Percentiles rank a stretch among this genome's conserved stretches.
phyloP scores from a whole-genome alignment of 2,797 vertebrate species.

The Nothura maculosa region DNA sequence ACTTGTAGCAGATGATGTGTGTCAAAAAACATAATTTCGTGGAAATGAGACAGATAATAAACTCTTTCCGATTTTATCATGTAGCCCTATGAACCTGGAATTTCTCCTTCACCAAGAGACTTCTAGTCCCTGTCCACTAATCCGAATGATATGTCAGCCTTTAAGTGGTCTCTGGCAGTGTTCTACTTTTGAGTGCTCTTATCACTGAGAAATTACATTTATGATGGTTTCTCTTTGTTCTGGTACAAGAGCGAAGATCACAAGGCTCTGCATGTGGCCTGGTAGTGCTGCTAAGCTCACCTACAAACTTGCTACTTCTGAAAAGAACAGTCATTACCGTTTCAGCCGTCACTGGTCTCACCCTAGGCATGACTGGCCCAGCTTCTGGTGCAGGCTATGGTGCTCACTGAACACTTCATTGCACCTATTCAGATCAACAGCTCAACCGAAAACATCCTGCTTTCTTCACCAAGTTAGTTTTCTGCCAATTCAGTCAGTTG shows the following conservation, averaged over 20 bases:
- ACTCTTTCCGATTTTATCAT: not conserved
- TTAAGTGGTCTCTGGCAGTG: not conserved
- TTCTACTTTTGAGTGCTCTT: not conserved
- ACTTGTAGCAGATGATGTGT: not conserved
- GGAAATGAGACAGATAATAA: not conserved
- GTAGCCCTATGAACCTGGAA: not conserved
- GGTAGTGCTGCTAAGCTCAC: not conserved
- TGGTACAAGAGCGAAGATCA: not conserved
- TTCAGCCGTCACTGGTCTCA: not conserved
- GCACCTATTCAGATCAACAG: not conserved
- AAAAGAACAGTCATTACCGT: not conserved
- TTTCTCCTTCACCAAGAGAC: not conserved
- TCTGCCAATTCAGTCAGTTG: not conserved
- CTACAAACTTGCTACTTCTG: not conserved
- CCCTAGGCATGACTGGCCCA: not conserved
- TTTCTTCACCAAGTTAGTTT: not conserved
- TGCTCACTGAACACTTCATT: not conserved
- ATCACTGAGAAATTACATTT: not conserved
- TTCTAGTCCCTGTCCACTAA: not conserved
- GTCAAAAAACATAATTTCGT: conserved; percentile 4
- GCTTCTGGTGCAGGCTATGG: not conserved
- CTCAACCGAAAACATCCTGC: not conserved
- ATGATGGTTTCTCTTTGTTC: not conserved
- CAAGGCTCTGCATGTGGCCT: not conserved
- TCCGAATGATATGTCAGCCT: not conserved